Conservation (phyloP, 2,113 vertebrate species). For the Merops nubicus region DNA sequence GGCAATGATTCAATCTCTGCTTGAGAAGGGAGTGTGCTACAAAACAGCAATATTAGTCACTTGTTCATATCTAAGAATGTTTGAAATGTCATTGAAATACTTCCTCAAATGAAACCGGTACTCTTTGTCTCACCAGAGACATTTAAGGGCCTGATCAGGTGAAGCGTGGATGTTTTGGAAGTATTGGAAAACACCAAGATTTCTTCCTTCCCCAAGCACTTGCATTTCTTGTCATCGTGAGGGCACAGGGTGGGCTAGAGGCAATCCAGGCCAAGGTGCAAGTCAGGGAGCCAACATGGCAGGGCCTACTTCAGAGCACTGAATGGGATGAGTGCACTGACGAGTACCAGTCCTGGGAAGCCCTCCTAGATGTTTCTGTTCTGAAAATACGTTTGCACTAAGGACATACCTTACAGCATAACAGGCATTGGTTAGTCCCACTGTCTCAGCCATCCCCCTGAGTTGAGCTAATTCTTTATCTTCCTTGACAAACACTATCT, state of each 20-base stretch:
- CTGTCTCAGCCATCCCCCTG: conserved; percentile 36
- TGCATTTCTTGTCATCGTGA: neutral
- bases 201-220: neutral
- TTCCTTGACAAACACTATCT: conserved; percentile 30
- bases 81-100: neutral
- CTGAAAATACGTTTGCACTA: neutral
- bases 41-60: conserved; percentile 38
- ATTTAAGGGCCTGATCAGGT: neutral
- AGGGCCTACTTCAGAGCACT: neutral
- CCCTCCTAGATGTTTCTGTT: neutral
- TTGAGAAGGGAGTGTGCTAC: conserved; percentile 74
- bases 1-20: conserved; percentile 76
- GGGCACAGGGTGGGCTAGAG: accelerated
- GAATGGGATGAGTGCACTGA: neutral
- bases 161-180: neutral
- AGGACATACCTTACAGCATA: conserved; percentile 72
- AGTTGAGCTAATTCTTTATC: conserved; percentile 74
- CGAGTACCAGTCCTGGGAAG: neutral
- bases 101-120: neutral
- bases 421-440: conserved; percentile 76
- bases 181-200: neutral
- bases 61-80: neutral
- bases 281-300: neutral
- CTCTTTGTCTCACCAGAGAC: neutral
- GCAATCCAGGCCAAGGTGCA: neutral